Conservation (phyloP, 2,797 vertebrate genomes). For the Sciaenops ocellatus region DNA sequence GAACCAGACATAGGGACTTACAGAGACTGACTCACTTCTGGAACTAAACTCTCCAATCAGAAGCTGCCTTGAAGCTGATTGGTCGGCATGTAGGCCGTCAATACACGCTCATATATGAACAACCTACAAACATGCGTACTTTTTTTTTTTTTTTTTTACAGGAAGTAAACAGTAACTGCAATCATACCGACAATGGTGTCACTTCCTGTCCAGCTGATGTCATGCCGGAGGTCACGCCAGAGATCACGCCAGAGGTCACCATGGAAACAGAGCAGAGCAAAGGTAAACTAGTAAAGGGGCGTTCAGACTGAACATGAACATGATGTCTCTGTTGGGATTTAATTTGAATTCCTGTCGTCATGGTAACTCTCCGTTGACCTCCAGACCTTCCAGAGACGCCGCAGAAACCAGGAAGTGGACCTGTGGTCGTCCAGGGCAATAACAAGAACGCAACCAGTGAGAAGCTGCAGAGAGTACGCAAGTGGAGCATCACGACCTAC, state of each 20-base stretch:
- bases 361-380: background rate
- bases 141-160: slow-evolving; percentile 1
- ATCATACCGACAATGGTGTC: background rate
- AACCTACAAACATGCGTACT: no score
- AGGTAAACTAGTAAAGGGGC: slow-evolving; percentile 33
- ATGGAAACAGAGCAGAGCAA: slow-evolving; percentile 5
- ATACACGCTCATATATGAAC: no score
- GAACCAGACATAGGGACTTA: no score
- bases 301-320: no score
- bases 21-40: no score
- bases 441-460: slow-evolving; percentile 89
- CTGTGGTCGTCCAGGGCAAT: slow-evolving; percentile 89
- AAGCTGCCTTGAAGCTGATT: no score
- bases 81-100: no score
- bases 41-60: no score
- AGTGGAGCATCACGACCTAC: slow-evolving; percentile 94
- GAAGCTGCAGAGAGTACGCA: slow-evolving; percentile 91
- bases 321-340: no score
- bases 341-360: background rate
- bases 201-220: slow-evolving; percentile 33
- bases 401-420: slow-evolving; percentile 72
- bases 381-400: slow-evolving; percentile 32
- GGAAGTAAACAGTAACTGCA: slow-evolving; percentile 52
- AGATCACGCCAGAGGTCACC: background rate
- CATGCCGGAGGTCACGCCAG: background rate